Evolutionary conservation across 2,888 invertebrate genomes (phyloP).

Genomic region (Drosophila lacicola): DNA sequence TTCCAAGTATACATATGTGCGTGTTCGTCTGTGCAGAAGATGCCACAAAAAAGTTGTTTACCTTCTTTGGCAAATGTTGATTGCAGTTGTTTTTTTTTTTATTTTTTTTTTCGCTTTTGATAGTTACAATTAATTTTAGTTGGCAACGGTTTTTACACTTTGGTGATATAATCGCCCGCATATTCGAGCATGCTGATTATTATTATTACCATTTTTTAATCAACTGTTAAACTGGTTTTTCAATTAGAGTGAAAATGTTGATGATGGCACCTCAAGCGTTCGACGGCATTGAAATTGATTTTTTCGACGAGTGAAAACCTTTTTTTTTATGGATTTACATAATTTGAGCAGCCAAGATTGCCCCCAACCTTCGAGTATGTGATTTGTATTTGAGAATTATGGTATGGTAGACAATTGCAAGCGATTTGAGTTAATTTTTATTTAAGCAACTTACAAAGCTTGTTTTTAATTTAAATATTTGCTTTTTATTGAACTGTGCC

Average conservation of each 20-base stretch:
- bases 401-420: slow-evolving; percentile 33
- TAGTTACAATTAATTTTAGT: slow-evolving; percentile 70
- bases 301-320: slow-evolving; percentile 69
- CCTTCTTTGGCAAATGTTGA: slow-evolving; percentile 64
- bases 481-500: slow-evolving; percentile 6
- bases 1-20: neutral
- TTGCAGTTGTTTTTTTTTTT: slow-evolving; percentile 45
- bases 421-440: slow-evolving; percentile 27
- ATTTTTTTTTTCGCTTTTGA: slow-evolving; percentile 20
- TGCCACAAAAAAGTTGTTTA: slow-evolving; percentile 65
- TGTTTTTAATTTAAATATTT: neutral
- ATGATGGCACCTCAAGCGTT: slow-evolving; percentile 63
- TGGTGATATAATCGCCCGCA: slow-evolving; percentile 69
- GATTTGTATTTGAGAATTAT: slow-evolving; percentile 33
- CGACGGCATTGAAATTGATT: slow-evolving; percentile 56
- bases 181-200: slow-evolving; percentile 53
- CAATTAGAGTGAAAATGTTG: slow-evolving; percentile 80
- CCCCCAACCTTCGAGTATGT: slow-evolving; percentile 60
- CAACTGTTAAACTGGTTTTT: slow-evolving; percentile 77
- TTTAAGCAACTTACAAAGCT: slow-evolving; percentile 7
- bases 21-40: slow-evolving; percentile 28
- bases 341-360: slow-evolving; percentile 62
- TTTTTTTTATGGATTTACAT: slow-evolving; percentile 71
- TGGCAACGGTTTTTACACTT: slow-evolving; percentile 51
- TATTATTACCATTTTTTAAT: slow-evolving; percentile 64